Conservation (phyloP, 2,113 vertebrate species). For the Phrynosoma platyrhinos region DNA sequence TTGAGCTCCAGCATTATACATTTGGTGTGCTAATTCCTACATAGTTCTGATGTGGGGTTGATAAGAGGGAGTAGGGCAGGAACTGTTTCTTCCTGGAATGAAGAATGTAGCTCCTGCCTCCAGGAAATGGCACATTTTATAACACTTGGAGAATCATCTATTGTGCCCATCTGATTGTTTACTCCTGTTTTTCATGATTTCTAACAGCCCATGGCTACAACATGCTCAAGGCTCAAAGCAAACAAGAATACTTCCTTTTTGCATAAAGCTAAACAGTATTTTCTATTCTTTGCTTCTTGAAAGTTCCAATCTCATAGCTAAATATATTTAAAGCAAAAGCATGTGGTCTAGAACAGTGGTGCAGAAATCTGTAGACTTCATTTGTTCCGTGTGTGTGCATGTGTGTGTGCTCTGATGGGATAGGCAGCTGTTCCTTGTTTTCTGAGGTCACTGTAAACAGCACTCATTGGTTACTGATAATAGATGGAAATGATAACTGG, state of each 20-base stretch:
- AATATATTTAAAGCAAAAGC: not conserved
- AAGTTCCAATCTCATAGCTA: not conserved
- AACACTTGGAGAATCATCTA: not conserved
- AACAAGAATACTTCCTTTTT: slow-evolving; percentile 6
- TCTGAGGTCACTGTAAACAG: not conserved
- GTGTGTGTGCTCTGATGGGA: not conserved
- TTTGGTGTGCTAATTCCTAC: not conserved
- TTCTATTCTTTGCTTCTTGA: not conserved
- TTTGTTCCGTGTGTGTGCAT: not conserved
- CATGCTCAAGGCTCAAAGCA: not conserved
- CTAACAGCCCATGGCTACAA: not conserved
- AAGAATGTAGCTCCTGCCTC: not conserved
- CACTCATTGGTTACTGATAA: not conserved
- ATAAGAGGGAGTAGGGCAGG: not conserved
- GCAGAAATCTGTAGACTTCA: not conserved
- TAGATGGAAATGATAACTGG: not conserved
- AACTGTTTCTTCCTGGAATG: not conserved
- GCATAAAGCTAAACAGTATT: not conserved
- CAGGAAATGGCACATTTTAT: not conserved
- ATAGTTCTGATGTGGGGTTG: not conserved
- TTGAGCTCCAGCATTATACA: not conserved
- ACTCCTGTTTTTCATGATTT: not conserved
- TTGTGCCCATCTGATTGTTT: not conserved
- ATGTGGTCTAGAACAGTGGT: not conserved
- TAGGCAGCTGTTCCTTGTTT: not conserved